Evolutionary conservation across 2,113 vertebrate genomes (phyloP), one percentile per base, ranked within the genome.

Genomic region (Todiramphus saurophagus): DNA sequence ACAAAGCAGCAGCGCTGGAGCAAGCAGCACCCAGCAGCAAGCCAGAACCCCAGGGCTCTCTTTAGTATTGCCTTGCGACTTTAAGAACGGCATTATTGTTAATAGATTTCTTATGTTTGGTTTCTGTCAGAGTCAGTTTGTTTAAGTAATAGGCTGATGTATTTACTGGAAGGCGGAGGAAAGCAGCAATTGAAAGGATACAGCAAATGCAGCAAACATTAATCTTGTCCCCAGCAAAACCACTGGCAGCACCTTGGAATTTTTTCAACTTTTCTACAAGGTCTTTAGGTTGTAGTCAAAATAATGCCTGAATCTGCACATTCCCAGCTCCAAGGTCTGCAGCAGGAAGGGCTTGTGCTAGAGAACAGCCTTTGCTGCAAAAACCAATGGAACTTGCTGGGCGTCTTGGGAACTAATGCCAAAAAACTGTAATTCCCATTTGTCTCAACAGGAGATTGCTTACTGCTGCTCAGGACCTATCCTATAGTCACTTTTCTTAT

Each of bases 91-190:
- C 70, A 66, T 94, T 96, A 91, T 89, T 96, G 92, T 94, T 89
- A 84, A 94, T 94, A 11, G 58, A 39, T 70, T 67, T 63, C 66
- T 70, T 39, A 35, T 69, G 80, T 83, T 89, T 93, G 92, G 87
- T 81, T 97, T 94, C 89, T 78, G 14, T 85, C 89, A 78, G 93
- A 94, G 89, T 63, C 85, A 8, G 72, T 96, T 96, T 96, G 95
- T 96, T 97, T 97, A 95, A 93, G 79, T 82, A 90, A 93, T 44
- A 92, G 85, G 74, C 81, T 78, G 89, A 93, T 95, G 95, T 94
- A 95, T 94, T 96, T 96, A 87, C 84, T 86, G 92, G 73, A 85
- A 78, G 64, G 87, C 89, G 86, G 79, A 85, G 91, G 83, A 81
- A 92, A 92, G 87, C 91, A 94, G 86, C 77, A 76, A 89, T 94